These are phyloP conservation scores for Microvelia longipes DNA, from an alignment of 1,140 invertebrate species.

Conservation along the genomic window DNA sequence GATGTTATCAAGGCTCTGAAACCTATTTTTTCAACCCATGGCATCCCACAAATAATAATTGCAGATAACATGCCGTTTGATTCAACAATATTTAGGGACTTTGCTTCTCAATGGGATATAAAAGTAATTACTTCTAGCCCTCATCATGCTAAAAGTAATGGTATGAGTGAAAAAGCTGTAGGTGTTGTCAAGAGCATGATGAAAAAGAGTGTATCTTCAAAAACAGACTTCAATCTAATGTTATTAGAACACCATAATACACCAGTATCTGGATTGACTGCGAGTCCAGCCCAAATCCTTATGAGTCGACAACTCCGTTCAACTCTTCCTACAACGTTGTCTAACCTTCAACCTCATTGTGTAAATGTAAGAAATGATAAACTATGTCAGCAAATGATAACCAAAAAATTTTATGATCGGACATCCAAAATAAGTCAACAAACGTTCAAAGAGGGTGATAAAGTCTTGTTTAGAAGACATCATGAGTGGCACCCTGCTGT, in stretches of 20 bases:
- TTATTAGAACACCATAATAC: not conserved
- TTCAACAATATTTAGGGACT: not conserved
- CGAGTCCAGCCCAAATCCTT: not conserved
- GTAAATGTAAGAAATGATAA: not conserved
- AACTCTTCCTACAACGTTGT: not conserved
- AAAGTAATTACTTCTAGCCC: not conserved
- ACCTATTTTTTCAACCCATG: not conserved
- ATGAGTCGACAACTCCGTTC: constrained; percentile 1
- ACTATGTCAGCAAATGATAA: not conserved
- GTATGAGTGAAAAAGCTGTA: not conserved
- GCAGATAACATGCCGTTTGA: constrained; percentile 3
- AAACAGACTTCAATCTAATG: not conserved
- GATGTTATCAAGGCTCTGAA: not conserved
- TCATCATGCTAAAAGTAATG: not conserved
- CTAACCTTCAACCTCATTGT: not conserved
- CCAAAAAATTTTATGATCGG: not conserved
- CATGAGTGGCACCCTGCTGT: not conserved
- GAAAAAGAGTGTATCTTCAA: not conserved
- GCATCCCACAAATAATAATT: not conserved
- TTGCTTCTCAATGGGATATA: not conserved
- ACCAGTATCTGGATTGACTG: not conserved
- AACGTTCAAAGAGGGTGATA: not conserved
- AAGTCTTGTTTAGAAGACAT: not conserved
- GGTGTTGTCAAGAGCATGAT: not conserved
- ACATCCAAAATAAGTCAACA: not conserved